These are phyloP conservation scores for Epiblema foenella DNA, from an alignment of 2,888 invertebrate species.

Conservation along the genomic window DNA sequence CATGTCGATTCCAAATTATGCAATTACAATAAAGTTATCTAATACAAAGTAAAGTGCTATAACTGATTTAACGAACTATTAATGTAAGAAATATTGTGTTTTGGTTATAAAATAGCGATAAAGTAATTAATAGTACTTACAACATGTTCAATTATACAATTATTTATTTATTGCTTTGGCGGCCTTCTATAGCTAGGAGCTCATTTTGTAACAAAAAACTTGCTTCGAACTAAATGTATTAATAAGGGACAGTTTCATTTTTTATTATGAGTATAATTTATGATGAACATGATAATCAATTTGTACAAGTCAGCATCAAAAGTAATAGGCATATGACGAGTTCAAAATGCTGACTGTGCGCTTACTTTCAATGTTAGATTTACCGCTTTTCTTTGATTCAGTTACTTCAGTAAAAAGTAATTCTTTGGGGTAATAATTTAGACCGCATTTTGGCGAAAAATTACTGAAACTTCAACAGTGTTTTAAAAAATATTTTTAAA, in stretches of 20 bases:
- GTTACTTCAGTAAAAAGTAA: neutral
- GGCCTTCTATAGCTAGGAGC: conserved; percentile 52
- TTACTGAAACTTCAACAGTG: neutral
- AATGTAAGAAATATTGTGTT: conserved; percentile 21
- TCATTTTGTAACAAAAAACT: conserved; percentile 17
- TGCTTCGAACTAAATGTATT: neutral
- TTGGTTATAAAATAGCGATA: conserved; percentile 33
- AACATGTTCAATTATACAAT: conserved; percentile 50
- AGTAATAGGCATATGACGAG: no score
- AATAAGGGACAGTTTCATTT: conserved; percentile 20
- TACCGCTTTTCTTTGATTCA: neutral
- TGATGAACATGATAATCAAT: conserved; percentile 1
- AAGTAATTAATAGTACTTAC: conserved; percentile 51
- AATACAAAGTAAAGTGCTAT: conserved; percentile 8
- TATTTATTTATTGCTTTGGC: conserved; percentile 50
- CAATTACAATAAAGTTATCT: no score
- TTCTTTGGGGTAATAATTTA: no score
- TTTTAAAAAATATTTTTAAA: no score
- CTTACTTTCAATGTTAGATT: neutral
- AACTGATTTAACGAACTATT: conserved; percentile 19
- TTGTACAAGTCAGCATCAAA: no score
- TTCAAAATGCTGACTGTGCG: no score
- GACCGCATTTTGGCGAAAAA: neutral
- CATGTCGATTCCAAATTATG: no score
- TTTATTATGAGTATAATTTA: neutral